Evolutionary conservation across 2,797 vertebrate genomes (phyloP), one percentile per base, ranked within the genome.

Genomic region (Gila robusta): DNA sequence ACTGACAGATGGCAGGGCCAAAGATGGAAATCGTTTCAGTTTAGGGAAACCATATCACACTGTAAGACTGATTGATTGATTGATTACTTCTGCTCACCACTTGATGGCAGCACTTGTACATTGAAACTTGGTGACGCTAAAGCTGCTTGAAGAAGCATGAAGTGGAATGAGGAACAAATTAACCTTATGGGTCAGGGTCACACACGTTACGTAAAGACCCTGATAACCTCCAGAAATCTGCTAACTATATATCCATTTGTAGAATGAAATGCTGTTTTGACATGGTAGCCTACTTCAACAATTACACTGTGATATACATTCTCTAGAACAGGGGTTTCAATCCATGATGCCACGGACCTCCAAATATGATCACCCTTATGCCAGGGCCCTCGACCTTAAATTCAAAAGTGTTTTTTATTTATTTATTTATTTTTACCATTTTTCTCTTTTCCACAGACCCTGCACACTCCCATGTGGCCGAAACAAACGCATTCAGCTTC

Each of bases 91-190:
- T 41, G 28, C 37, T 59, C 21, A 72, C 80, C 87, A 32, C 74
- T 70, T 66, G 84, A 80, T 86, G 87, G 74, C 80, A 88, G 84
- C 69, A 69, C 59, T 6, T 35, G 82, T 28, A 71, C 82, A 28
- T 3, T 10, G 2, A 47, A 87, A 69, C 17, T 44, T 52, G 8
- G 7, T 39, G 39, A 64, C 6, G 21, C 44, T 1, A 8, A 52
- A 49, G 19, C 21, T 72, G 35, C n/a, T 52, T 6, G 7, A 4
- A 5, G 12, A 47, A 71, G 54, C 10, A 37, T 17, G 14, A 12
- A 9, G 44, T 37, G 44, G 64, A 82, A 70, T 2, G 5, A 7
- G 5, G 64, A n/a, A 44, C 32, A 54, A 37, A 39, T 26, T 11
- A 8, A 74, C 8, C 2, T 49, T 19, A 59, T 41, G 41, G 8